These are phyloP conservation scores for Otocyon megalotis DNA, from an alignment of 2,113 vertebrate genomes.

Conservation along the genomic window DNA sequence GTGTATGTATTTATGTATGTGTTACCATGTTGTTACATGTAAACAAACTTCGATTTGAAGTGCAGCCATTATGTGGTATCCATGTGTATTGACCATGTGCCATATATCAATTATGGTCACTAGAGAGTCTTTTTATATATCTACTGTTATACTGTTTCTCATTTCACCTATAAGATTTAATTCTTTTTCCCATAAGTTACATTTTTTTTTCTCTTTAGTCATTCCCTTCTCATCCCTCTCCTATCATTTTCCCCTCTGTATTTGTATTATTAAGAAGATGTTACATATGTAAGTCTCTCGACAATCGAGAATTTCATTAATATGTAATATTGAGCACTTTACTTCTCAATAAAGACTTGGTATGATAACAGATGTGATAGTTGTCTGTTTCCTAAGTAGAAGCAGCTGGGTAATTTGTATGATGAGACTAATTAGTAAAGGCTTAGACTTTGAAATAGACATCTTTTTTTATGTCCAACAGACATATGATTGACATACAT, in stretches of 20 bases:
- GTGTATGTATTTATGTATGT: slow-evolving; percentile 72
- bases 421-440: neutral
- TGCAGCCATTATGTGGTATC: slow-evolving; percentile 94
- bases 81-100: slow-evolving; percentile 84
- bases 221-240: neutral
- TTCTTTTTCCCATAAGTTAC: neutral
- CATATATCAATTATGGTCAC: slow-evolving; percentile 83
- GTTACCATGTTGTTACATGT: slow-evolving; percentile 84
- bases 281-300: slow-evolving; percentile 74
- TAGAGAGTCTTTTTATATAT: slow-evolving; percentile 75
- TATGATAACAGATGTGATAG: slow-evolving; percentile 19
- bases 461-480: neutral
- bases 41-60: slow-evolving; percentile 99
- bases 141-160: slow-evolving; percentile 65
- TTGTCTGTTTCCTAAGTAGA: slow-evolving; percentile 22
- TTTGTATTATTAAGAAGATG: slow-evolving; percentile 72
- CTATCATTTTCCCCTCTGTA: neutral
- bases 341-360: slow-evolving; percentile 86
- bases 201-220: slow-evolving; percentile 56
- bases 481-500: neutral
- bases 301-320: slow-evolving; percentile 75
- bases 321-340: slow-evolving; percentile 85
- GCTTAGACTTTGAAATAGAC: neutral
- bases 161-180: slow-evolving; percentile 58
- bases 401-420: slow-evolving; percentile 4